A percentile compares a stretch with the other conserved stretches of the same genome.
Conservation (phyloP, 53 echinoderm and acorn worm genomes). For the Arbacia lixula region DNA sequence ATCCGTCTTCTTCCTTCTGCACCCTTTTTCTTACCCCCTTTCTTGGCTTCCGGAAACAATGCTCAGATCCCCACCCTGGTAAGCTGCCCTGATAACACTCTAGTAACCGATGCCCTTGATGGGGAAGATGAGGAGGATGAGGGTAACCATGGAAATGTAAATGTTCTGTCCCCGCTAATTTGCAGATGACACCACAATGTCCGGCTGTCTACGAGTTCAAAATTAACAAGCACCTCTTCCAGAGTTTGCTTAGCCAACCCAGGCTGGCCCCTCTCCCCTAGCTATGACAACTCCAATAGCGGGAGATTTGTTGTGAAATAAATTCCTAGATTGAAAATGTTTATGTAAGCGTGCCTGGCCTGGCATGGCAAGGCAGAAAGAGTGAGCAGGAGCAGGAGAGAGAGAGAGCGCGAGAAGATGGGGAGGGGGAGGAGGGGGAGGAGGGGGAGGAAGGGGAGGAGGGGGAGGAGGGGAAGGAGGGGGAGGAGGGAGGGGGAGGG, state of each 20-base stretch:
- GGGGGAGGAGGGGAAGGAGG: neutral
- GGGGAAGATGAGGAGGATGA: neutral
- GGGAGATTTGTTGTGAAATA: conserved; percentile 48
- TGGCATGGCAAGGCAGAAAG: neutral
- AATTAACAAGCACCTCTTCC: no score
- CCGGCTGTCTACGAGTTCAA: no score
- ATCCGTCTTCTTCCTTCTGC: no score
- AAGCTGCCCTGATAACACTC: no score
- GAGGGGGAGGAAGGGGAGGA: neutral
- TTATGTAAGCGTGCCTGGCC: conserved; percentile 31
- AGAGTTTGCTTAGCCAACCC: no score
- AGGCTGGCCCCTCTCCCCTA: neutral
- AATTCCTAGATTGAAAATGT: conserved; percentile 52
- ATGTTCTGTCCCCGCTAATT: no score
- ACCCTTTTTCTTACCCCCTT: no score
- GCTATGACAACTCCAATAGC: conserved; percentile 16
- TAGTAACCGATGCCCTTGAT: no score
- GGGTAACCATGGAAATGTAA: conserved; percentile 26
- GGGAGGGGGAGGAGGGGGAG: neutral
- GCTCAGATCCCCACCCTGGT: conserved; percentile 19
- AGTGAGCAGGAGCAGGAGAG: neutral
- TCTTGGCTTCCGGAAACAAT: conserved; percentile 32
- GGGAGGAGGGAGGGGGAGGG: neutral
- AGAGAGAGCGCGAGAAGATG: neutral
- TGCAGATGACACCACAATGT: no score